phyloP scores from a whole-genome alignment of 1,140 invertebrate species.

The Drosophila orosa region DNA sequence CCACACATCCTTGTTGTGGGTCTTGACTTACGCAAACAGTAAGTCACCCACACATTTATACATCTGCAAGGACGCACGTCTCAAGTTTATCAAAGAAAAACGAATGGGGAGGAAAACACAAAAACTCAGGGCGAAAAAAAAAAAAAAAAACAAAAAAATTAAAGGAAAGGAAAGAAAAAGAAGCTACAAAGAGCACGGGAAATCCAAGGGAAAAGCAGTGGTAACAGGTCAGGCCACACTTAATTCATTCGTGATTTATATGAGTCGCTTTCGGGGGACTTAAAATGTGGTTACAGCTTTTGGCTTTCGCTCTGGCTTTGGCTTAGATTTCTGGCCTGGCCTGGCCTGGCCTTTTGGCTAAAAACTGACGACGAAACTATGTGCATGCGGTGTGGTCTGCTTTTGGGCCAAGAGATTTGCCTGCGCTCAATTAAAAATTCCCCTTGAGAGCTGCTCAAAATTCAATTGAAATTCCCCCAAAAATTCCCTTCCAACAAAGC shows the following conservation, averaged over 20 bases:
- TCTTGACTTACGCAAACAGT: slow-evolving; percentile 74
- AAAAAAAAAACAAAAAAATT: slow-evolving; percentile 20
- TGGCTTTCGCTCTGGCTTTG: slow-evolving; percentile 40
- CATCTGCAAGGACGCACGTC: slow-evolving; percentile 68
- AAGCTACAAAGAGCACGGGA: slow-evolving; percentile 38
- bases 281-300: slow-evolving; percentile 71
- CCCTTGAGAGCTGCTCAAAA: slow-evolving; percentile 74
- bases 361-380: slow-evolving; percentile 68
- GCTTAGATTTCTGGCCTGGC: slow-evolving; percentile 22
- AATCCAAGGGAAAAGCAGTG: slow-evolving; percentile 34
- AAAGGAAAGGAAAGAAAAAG: slow-evolving; percentile 10
- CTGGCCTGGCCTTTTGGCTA: slow-evolving; percentile 18
- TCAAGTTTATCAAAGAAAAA: slow-evolving; percentile 78
- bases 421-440: slow-evolving; percentile 78
- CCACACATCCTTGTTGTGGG: slow-evolving; percentile 58
- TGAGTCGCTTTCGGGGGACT: slow-evolving; percentile 71
- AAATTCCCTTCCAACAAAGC: slow-evolving; percentile 45
- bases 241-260: slow-evolving; percentile 83
- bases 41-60: slow-evolving; percentile 37
- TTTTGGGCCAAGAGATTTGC: slow-evolving; percentile 60
- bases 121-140: slow-evolving; percentile 5
- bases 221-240: slow-evolving; percentile 67
- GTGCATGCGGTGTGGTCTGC: slow-evolving; percentile 56
- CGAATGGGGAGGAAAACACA: slow-evolving; percentile 34
- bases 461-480: slow-evolving; percentile 70